Conservation (phyloP, 2,797 vertebrate genomes). For the Cossypha dichroa region DNA sequence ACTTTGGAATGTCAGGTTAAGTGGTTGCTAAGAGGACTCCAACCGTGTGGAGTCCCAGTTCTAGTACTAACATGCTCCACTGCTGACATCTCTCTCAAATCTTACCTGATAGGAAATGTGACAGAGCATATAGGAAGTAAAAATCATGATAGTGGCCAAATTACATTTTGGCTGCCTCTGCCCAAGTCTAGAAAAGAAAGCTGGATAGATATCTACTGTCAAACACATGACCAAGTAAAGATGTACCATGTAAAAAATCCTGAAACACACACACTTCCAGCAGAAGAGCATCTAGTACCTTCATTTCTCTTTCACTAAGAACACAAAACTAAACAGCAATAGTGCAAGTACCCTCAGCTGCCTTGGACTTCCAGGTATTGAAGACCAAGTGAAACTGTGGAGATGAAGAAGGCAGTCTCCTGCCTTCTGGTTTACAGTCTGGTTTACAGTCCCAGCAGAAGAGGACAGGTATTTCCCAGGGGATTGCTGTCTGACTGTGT, state of each 20-base stretch:
- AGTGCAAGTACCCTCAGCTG: neutral
- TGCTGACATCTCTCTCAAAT: neutral
- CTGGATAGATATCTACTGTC: neutral
- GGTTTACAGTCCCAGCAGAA: neutral
- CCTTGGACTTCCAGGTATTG: neutral
- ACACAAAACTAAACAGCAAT: neutral
- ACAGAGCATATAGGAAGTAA: neutral
- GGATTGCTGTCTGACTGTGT: neutral
- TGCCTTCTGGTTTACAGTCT: too few species aligned
- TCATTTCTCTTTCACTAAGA: neutral
- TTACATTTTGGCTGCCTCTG: neutral
- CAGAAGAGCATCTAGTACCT: neutral
- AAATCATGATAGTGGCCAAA: neutral
- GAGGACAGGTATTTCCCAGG: neutral
- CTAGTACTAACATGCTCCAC: neutral
- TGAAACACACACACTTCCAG: neutral
- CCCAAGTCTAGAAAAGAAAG: neutral
- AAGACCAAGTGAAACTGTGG: neutral
- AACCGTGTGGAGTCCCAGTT: neutral
- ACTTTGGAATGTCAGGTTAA: neutral
- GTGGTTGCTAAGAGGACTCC: neutral
- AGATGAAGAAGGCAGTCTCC: neutral
- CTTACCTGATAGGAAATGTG: neutral
- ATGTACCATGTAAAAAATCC: neutral
- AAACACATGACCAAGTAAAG: neutral